These are phyloP conservation scores for Meghimatium bilineatum DNA, from an alignment of 2,888 invertebrate genomes.

Conservation along the genomic window DNA sequence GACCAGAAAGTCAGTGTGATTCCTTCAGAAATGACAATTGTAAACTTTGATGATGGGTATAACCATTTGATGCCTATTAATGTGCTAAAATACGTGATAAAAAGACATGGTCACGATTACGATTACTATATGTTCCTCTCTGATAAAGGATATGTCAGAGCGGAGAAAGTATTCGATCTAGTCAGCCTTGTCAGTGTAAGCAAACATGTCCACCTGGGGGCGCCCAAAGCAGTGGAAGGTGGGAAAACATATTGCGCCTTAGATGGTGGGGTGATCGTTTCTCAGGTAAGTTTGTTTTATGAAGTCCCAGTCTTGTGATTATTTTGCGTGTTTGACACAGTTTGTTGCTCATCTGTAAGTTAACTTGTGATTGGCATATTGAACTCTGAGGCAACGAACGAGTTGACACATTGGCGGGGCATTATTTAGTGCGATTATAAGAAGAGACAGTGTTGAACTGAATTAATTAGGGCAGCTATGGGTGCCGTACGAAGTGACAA, in stretches of 20 bases:
- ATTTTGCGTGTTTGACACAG: no score
- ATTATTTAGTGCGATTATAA: no score
- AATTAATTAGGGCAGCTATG: no score
- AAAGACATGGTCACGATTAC: constrained; percentile 91
- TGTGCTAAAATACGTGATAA: constrained; percentile 91
- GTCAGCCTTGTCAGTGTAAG: constrained; percentile 88
- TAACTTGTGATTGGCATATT: no score
- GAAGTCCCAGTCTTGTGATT: no score
- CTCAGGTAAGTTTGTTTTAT: constrained; percentile 80
- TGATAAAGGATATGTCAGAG: constrained; percentile 90
- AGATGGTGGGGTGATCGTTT: constrained; percentile 91
- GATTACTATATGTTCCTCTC: constrained; percentile 94
- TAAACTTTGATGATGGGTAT: constrained; percentile 90
- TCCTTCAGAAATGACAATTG: constrained; percentile 80
- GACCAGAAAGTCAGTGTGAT: constrained; percentile 57
- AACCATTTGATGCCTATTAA: constrained; percentile 89
- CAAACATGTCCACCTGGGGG: constrained; percentile 89
- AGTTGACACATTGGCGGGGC: no score
- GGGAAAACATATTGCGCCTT: constrained; percentile 77
- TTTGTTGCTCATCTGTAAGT: no score
- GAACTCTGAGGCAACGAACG: no score
- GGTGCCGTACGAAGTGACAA: no score
- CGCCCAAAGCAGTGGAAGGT: constrained; percentile 73
- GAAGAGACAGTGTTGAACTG: no score
- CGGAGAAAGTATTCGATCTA: constrained; percentile 84